A percentile compares a stretch with the other conserved stretches of the same genome.
Evolutionary conservation across 2,797 vertebrate species (phyloP).

Genomic region (Pteropus rufus): DNA sequence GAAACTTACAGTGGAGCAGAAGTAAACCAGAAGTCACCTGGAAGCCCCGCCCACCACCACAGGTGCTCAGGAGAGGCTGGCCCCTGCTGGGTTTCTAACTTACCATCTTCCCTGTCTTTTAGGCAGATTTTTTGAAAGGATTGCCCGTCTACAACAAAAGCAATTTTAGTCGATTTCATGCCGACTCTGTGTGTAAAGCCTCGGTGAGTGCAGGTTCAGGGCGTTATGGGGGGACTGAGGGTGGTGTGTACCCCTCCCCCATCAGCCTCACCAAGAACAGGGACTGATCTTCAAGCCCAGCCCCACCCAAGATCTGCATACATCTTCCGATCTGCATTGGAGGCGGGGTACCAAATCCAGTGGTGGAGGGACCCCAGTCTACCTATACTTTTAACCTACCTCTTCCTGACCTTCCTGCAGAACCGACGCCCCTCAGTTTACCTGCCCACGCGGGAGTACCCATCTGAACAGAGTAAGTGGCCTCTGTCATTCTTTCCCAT

Average conservation of each 20-base stretch:
- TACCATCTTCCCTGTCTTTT: slow-evolving; percentile 28
- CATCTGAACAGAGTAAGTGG: slow-evolving; percentile 95
- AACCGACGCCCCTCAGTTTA: slow-evolving; percentile 95
- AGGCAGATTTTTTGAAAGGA: slow-evolving; percentile 97
- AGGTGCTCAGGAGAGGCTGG: not conserved
- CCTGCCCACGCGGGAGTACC: slow-evolving; percentile 94
- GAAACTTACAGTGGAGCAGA: not conserved
- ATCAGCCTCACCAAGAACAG: not conserved
- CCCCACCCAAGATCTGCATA: not conserved
- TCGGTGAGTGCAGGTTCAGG: slow-evolving; percentile 86
- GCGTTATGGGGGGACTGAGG: accelerated
- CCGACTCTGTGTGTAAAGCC: slow-evolving; percentile 97
- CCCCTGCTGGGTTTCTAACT: not conserved
- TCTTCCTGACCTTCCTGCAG: slow-evolving; percentile 78
- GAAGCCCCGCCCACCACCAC: accelerated
- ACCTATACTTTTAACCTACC: not conserved
- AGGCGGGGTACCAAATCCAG: not conserved
- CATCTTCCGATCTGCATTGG: not conserved
- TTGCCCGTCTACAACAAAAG: slow-evolving; percentile 97
- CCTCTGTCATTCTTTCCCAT: not conserved
- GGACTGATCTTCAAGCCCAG: not conserved
- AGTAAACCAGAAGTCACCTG: accelerated
- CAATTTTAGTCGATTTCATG: slow-evolving; percentile 97
- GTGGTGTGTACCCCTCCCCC: not conserved
- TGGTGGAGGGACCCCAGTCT: not conserved